A percentile compares a stretch with the other conserved stretches of the same genome.
These are phyloP conservation scores for Scartelaos histophorus DNA, from an alignment of 2,113 vertebrate genomes.

Conservation along the genomic window DNA sequence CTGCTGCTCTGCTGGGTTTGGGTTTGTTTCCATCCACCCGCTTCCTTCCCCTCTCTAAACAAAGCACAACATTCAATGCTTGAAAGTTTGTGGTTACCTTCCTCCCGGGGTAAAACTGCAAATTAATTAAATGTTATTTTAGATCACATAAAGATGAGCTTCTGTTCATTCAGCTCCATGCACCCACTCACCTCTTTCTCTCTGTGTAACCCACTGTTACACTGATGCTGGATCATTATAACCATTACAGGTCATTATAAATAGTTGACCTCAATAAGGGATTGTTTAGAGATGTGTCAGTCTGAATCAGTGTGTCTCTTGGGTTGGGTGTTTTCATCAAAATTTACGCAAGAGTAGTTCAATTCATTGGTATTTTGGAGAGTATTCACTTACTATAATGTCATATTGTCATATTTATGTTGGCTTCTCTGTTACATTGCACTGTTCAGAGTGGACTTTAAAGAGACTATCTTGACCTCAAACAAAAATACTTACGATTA, in stretches of 20 bases:
- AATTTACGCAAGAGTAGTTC: background rate
- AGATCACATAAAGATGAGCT: background rate
- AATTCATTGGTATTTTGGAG: background rate
- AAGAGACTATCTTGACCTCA: background rate
- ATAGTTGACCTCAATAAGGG: slow-evolving; percentile 37
- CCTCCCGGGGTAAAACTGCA: background rate
- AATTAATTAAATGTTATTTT: slow-evolving; percentile 1
- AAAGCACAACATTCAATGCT: slow-evolving; percentile 27
- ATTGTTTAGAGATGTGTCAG: slow-evolving; percentile 17
- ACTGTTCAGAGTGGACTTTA: background rate
- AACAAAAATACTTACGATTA: too few species aligned
- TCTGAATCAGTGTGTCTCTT: slow-evolving; percentile 14
- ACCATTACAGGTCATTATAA: slow-evolving; percentile 47
- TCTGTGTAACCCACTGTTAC: background rate
- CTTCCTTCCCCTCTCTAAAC: slow-evolving; percentile 57
- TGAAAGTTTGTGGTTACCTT: slow-evolving; percentile 11
- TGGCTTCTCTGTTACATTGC: background rate
- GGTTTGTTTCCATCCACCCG: slow-evolving; percentile 51
- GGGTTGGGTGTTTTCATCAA: slow-evolving; percentile 10
- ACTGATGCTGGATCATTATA: slow-evolving; percentile 30
- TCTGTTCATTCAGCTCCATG: slow-evolving; percentile 8
- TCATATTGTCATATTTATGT: too few species aligned
- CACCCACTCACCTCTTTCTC: background rate
- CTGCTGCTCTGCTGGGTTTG: too few species aligned
- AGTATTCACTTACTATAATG: too few species aligned